Evolutionary conservation across 2,888 invertebrate genomes (phyloP).

Genomic region (Macropis europaea): DNA sequence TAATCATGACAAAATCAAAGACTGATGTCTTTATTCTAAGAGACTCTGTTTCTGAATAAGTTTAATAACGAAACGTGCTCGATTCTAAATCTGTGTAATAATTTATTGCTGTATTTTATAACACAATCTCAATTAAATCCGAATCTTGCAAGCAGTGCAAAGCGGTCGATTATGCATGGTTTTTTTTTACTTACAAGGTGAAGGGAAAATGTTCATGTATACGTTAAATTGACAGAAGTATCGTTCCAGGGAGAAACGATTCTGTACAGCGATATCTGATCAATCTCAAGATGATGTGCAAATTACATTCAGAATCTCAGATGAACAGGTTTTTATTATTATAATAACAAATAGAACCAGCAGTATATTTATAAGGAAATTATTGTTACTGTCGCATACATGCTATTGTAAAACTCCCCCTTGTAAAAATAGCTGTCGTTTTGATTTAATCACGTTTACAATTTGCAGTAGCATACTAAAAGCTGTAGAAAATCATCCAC

Average conservation of each 20-base stretch:
- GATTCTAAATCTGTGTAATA: constrained; percentile 5
- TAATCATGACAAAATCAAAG: constrained; percentile 51
- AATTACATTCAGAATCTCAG: constrained; percentile 6
- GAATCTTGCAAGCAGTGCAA: neutral
- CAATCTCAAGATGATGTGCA: neutral
- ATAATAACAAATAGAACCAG: neutral
- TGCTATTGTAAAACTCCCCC: constrained; percentile 17
- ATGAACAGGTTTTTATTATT: constrained; percentile 4
- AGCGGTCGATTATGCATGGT: neutral
- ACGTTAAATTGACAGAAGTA: constrained; percentile 8
- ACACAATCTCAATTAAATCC: neutral
- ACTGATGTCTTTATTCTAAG: constrained; percentile 59
- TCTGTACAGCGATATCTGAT: constrained; percentile 9
- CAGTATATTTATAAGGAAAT: constrained; percentile 25
- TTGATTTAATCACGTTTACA: constrained; percentile 3
- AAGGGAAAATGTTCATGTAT: constrained; percentile 26
- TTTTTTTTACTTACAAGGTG: constrained; percentile 30
- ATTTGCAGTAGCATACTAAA: constrained; percentile 15
- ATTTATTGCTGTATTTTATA: constrained; percentile 13
- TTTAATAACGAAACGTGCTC: constrained; percentile 7
- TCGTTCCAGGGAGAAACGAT: constrained; percentile 1
- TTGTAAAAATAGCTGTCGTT: constrained; percentile 24
- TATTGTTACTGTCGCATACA: constrained; percentile 26
- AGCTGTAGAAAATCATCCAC: constrained; percentile 20
- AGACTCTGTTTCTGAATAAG: constrained; percentile 37